Conservation (phyloP, 2,113 vertebrate species). For the Lota lota region DNA sequence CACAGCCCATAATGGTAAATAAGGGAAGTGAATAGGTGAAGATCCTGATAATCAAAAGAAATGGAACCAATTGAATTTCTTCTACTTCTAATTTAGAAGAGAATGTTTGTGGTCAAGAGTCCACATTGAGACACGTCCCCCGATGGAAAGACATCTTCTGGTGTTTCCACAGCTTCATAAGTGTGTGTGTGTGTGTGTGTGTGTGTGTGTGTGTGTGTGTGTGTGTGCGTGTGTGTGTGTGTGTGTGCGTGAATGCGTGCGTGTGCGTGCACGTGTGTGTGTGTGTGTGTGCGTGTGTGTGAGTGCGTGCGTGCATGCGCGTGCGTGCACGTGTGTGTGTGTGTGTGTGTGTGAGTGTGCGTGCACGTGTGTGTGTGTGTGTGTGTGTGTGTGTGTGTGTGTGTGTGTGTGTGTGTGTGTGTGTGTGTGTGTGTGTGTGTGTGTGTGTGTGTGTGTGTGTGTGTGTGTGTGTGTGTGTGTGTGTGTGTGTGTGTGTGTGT, state of each 20-base stretch:
- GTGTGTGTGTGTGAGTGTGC: slow-evolving; percentile 8
- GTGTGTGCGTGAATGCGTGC: slow-evolving; percentile 3
- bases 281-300: slow-evolving; percentile 9
- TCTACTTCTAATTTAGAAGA: too few species aligned
- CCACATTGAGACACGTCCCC: too few species aligned
- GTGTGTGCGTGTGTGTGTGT: slow-evolving; percentile 2
- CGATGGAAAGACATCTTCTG: too few species aligned
- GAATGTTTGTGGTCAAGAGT: too few species aligned
- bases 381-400: not conserved
- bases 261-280: not conserved
- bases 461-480: slow-evolving; percentile 3
- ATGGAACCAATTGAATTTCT: too few species aligned
- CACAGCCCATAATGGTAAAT: too few species aligned
- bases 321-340: slow-evolving; percentile 16
- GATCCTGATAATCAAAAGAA: too few species aligned
- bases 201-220: not conserved
- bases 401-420: slow-evolving; percentile 7
- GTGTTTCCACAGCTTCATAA: too few species aligned
- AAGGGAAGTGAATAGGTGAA: too few species aligned
- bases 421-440: slow-evolving; percentile 7
- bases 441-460: slow-evolving; percentile 4
- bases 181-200: not conserved
- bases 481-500: slow-evolving; percentile 28
- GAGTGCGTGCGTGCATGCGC: slow-evolving; percentile 4
- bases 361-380: not conserved